phyloP scores from a whole-genome alignment of 2,113 vertebrate genomes.

The Pyxicephalus adspersus region DNA sequence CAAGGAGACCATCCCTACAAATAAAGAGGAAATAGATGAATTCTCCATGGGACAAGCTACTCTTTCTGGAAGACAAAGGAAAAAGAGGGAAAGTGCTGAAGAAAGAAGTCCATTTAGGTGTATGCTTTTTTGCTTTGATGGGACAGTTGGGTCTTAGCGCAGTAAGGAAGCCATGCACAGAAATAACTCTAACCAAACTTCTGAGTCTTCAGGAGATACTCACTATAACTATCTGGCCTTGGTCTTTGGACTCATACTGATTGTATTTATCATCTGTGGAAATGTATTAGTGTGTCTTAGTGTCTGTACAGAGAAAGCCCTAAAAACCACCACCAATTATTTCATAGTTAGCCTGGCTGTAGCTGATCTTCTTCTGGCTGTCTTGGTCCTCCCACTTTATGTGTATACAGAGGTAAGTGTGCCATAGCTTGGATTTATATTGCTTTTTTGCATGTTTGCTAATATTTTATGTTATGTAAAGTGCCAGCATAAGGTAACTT shows the following conservation, averaged over 20 bases:
- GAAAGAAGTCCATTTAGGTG: not conserved
- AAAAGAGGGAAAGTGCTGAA: not conserved
- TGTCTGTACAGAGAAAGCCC: conserved; percentile 85
- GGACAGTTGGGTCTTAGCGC: not conserved
- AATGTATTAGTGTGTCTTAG: conserved; percentile 90
- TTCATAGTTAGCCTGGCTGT: conserved; percentile 93
- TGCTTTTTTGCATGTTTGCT: no score
- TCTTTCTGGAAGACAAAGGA: conserved; percentile 25
- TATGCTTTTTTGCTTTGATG: conserved; percentile 14
- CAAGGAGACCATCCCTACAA: not conserved
- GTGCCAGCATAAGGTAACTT: no score
- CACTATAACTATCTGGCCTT: conserved; percentile 75
- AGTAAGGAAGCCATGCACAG: conserved; percentile 33
- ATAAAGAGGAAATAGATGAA: conserved; percentile 26
- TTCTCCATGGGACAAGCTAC: conserved; percentile 27
- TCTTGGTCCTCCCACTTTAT: conserved; percentile 90
- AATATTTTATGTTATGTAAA: no score
- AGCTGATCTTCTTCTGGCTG: conserved; percentile 85
- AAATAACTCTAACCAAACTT: conserved; percentile 52
- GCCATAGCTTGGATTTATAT: not conserved
- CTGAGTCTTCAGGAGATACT: not conserved
- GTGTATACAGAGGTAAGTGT: conserved; percentile 89
- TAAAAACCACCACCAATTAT: conserved; percentile 94
- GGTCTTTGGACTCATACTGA: conserved; percentile 82
- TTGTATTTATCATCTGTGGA: conserved; percentile 79